A percentile compares a stretch with the other conserved stretches of the same genome.
Evolutionary conservation across 2,797 vertebrate species (phyloP).

Genomic region (Darevskia nairensis): DNA sequence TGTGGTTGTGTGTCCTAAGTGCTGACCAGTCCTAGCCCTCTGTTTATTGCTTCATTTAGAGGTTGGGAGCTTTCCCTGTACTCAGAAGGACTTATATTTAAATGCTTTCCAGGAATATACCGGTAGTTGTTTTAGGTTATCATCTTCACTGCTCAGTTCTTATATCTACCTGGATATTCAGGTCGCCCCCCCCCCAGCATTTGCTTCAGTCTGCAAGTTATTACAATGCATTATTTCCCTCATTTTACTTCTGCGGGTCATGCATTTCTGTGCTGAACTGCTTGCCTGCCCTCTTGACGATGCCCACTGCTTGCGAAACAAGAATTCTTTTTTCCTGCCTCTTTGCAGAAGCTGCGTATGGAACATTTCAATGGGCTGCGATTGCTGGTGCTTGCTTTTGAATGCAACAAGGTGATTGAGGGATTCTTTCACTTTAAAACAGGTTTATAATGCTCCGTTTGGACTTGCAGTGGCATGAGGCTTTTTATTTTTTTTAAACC

Average conservation of each 20-base stretch:
- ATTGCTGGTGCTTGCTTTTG: too few relatives aligned
- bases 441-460: too few relatives aligned
- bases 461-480: too few relatives aligned
- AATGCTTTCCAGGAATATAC: background rate
- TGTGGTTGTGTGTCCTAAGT: background rate
- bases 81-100: background rate
- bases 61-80: background rate
- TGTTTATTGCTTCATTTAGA: background rate
- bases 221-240: background rate
- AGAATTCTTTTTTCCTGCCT: too few relatives aligned
- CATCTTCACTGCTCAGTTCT: background rate
- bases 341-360: too few relatives aligned
- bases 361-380: too few relatives aligned
- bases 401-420: too few relatives aligned
- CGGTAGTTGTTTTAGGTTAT: too few relatives aligned
- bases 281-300: too few relatives aligned
- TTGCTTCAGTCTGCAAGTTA: background rate
- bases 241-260: background rate
- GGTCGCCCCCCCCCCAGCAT: background rate
- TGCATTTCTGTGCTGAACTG: background rate
- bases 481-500: too few relatives aligned
- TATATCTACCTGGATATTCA: background rate
- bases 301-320: too few relatives aligned
- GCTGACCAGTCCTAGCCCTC: background rate
- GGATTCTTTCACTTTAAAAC: too few relatives aligned